A percentile compares a stretch with the other conserved stretches of the same genome.
Conservation (phyloP, 1,140 invertebrate genomes). For the Gryllus bimaculatus region DNA sequence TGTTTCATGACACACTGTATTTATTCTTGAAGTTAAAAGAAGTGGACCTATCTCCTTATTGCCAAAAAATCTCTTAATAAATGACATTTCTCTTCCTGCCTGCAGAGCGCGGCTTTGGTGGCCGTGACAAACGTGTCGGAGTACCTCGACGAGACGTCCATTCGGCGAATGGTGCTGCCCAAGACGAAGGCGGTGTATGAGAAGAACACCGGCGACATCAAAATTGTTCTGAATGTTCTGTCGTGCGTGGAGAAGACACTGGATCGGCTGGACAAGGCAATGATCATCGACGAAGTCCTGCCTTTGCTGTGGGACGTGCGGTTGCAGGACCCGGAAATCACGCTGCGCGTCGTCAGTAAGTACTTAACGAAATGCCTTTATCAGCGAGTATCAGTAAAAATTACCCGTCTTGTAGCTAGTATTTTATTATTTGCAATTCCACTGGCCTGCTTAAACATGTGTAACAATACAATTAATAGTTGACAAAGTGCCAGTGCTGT, state of each 20-base stretch:
- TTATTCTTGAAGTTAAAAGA: no score
- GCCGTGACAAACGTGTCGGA: constrained; percentile 79
- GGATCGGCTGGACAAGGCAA: constrained; percentile 72
- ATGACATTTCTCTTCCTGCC: constrained; percentile 6
- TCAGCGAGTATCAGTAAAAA: background rate
- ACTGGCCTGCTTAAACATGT: background rate
- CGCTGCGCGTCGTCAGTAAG: constrained; percentile 74
- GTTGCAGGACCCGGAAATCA: constrained; percentile 74
- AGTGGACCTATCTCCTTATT: no score
- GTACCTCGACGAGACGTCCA: constrained; percentile 71
- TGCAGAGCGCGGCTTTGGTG: constrained; percentile 77
- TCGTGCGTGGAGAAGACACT: constrained; percentile 69
- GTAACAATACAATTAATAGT: no score
- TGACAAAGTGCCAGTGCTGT: no score
- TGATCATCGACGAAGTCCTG: constrained; percentile 86
- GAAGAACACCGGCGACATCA: constrained; percentile 68
- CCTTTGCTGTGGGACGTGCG: constrained; percentile 81
- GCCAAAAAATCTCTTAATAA: no score
- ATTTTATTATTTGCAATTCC: background rate
- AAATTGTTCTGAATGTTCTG: constrained; percentile 65
- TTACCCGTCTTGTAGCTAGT: background rate
- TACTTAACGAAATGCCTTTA: constrained; percentile 28
- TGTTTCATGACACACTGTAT: no score
- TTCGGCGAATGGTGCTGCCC: constrained; percentile 73
- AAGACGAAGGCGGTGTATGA: constrained; percentile 83